Evolutionary conservation across 2,113 vertebrate species (phyloP).

Genomic region (Willisornis vidua): DNA sequence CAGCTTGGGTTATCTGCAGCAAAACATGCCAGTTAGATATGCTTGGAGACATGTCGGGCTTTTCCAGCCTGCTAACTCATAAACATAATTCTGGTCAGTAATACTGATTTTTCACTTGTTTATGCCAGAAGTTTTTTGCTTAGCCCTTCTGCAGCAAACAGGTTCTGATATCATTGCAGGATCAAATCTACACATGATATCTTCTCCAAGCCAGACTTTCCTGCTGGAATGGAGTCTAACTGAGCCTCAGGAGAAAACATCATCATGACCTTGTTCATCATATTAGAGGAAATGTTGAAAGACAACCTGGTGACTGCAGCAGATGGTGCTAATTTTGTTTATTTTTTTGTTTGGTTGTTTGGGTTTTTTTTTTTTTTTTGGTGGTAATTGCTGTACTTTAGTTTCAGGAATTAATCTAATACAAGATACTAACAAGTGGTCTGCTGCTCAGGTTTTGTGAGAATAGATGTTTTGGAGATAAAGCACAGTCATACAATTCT

Average conservation of each 20-base stretch:
- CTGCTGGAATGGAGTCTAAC: background rate
- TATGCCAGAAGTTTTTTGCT: background rate
- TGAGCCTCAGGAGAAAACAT: background rate
- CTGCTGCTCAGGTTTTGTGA: background rate
- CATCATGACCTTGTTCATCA: background rate
- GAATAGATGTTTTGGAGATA: background rate
- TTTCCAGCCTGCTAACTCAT: background rate
- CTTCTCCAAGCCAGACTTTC: background rate
- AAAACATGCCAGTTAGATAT: background rate
- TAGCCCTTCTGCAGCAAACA: background rate
- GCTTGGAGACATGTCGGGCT: background rate
- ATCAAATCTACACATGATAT: background rate
- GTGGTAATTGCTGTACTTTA: background rate
- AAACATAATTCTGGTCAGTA: background rate
- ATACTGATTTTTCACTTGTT: background rate
- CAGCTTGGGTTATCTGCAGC: slow-evolving; percentile 7
- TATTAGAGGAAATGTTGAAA: background rate
- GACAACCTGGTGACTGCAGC: background rate
- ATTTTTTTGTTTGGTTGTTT: background rate
- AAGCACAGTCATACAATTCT: background rate
- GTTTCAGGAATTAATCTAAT: background rate
- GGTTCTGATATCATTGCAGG: background rate
- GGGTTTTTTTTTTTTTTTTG: too few relatives aligned
- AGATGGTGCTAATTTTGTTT: background rate
- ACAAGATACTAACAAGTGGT: background rate